Evolutionary conservation across 2,797 vertebrate species (phyloP), one percentile per base, ranked within the genome.

Genomic region (Sternarchorhynchus goeldii): DNA sequence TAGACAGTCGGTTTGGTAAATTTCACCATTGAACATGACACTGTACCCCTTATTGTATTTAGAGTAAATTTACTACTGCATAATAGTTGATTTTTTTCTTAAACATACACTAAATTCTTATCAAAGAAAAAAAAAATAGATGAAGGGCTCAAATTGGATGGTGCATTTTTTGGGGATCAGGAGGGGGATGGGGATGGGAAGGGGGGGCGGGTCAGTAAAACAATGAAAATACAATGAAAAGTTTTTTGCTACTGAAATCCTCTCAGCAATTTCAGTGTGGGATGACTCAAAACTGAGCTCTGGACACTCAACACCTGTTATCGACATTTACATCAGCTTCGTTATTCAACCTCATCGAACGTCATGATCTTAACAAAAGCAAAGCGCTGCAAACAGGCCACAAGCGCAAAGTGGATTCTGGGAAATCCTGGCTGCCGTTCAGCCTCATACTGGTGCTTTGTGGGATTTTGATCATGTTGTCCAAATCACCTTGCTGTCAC

Each of bases 1-100:
- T 87, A 81, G 83, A 88, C 84, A 85, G 86, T 76, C 85, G 84
- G 76, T 88, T 84, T 86, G 85, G 82, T 86, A 84, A 87, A 88
- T 81, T 87, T 87, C 83, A 89, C 86, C 79, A 87, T 82, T 86
- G 84, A 80, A 88, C 84, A 87, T 88, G 87, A 88, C 88, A 90
- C 86, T 76, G 86, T 86, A 82, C 85, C 86, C 85, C 81, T 87
- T 86, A 85, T 80, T 83, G 83, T 86, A 82, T 80, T 81, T 81
- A 81, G 82, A 86, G 81, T 84, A 85, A 77, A 85, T 82, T 81
- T 85, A 85, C 85, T 87, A 87, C 87, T 86, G 86, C 86, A 88
- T 88, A 88, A 86, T 85, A 84, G 73, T 83, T 83, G 72, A 79
- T 82, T 32, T 74, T 82, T 77, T 73, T 60, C 66, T 73, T 80